Evolutionary conservation across 2,797 vertebrate species (phyloP), one percentile per base, ranked within the genome.

Genomic region (Gymnopithys bicolor): DNA sequence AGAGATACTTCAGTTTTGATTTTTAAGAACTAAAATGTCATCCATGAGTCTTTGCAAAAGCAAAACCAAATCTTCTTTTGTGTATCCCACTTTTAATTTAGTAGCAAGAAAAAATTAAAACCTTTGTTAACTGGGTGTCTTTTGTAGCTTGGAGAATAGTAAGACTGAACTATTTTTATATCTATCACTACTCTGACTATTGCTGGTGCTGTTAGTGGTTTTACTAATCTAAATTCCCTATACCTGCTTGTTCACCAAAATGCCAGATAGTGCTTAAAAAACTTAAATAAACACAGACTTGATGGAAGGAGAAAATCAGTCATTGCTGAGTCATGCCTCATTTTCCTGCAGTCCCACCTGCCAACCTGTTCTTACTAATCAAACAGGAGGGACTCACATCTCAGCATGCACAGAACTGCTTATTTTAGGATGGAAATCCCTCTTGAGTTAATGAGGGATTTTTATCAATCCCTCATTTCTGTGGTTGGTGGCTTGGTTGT

Each of bases 361-460:
- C 45, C 69, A 66, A 49, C 25, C 10, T 71, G 12, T 77, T 87
- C 71, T 53, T 79, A 39, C 17, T 73, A 60, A 74, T 74, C 41
- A 49, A 51, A 35, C 1, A 1, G 46, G 37, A 55, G 55, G n/a
- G 46, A 17, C 25, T 81, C n/a, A 58, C 3, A 11, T 59, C 58
- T 51, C 58, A 7, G 21, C 0, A 0, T 53, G 4, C 75, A 76
- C 1, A 1, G 27, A 55, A 55, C 39, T 69, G 23, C 58, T 9
- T 83, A 59, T 73, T 81, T 79, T 68, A 19, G 55, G 37, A 43
- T 62, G 30, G 56, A 77, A 83, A 60, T 81, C 48, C 53, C 53
- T 52, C 7, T 0, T 58, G 48, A 84, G 35, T 58, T 81, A 10
- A 27, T 35, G 30, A 11, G 19, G 51, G 8, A 19, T 70, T 81